These are phyloP conservation scores for Conus canariensis DNA, from an alignment of 2,888 invertebrate species.

Conservation along the genomic window DNA sequence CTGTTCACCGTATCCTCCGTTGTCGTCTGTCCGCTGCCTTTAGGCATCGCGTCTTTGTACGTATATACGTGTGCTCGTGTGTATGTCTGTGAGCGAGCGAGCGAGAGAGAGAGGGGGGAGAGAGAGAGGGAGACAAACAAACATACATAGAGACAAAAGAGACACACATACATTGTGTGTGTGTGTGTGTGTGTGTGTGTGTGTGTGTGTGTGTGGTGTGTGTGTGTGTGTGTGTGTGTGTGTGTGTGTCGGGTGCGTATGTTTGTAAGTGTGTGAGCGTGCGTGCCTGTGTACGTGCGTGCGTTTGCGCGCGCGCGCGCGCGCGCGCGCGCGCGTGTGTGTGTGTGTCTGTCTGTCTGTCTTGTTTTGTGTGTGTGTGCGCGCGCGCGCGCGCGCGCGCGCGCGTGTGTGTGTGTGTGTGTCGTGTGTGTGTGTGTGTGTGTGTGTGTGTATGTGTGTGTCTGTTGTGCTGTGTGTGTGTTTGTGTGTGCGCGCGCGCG, in stretches of 20 bases:
- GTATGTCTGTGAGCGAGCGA: background rate
- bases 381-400: background rate
- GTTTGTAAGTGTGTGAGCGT: background rate
- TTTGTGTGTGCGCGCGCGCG: background rate
- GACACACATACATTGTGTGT: too few species aligned
- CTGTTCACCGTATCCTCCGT: background rate
- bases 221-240: background rate
- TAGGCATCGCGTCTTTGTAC: background rate
- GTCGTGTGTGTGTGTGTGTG: background rate
- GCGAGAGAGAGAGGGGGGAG: too few species aligned
- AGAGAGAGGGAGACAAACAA: too few species aligned
- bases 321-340: background rate
- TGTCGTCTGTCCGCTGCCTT: background rate
- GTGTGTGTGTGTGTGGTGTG: background rate
- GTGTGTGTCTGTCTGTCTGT: background rate
- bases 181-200: background rate
- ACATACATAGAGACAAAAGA: too few species aligned
- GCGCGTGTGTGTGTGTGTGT: background rate
- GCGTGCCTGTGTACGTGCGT: background rate
- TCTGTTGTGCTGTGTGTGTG: slow-evolving; percentile 9
- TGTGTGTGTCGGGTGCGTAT: background rate
- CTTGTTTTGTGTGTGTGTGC: background rate
- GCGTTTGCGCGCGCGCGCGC: background rate
- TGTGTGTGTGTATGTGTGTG: too few species aligned
- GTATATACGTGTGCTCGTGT: background rate